Conservation (phyloP, 2,888 invertebrate genomes). For the Pollenia griseotomentosa region DNA sequence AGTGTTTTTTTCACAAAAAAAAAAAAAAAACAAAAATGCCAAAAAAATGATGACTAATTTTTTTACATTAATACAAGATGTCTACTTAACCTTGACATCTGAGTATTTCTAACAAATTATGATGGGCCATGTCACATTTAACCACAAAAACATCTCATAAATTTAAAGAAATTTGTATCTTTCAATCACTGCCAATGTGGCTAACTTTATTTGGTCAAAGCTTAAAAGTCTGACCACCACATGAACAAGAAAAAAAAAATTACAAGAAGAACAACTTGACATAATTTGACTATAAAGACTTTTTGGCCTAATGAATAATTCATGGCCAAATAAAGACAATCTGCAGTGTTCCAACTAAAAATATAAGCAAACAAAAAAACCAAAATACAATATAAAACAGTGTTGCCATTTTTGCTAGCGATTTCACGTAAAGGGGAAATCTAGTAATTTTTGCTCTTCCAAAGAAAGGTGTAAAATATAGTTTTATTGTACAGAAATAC, state of each 20-base stretch:
- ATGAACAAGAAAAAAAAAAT: neutral
- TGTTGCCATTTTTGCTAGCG: neutral
- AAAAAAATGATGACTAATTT: no score
- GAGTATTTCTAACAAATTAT: slow-evolving; percentile 9
- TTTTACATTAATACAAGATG: neutral
- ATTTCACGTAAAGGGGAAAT: no score
- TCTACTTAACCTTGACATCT: slow-evolving; percentile 38
- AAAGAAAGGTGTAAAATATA: no score
- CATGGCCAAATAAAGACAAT: slow-evolving; percentile 29
- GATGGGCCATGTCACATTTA: neutral
- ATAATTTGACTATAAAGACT: slow-evolving; percentile 6
- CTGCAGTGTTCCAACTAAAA: slow-evolving; percentile 5
- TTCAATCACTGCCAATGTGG: slow-evolving; percentile 47
- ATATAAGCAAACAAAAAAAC: neutral
- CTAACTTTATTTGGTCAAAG: slow-evolving; percentile 43
- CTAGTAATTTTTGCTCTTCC: no score
- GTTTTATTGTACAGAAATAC: no score
- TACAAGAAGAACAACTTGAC: neutral
- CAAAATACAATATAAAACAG: neutral
- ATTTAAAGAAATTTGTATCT: slow-evolving; percentile 14
- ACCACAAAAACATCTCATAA: neutral
- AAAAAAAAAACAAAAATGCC: no score
- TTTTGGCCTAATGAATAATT: slow-evolving; percentile 52
- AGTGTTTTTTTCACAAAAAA: no score
- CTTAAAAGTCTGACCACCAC: slow-evolving; percentile 51